A percentile compares a stretch with the other conserved stretches of the same genome.
phyloP scores from a whole-genome alignment of 2,113 vertebrate genomes.

The Caretta caretta region DNA sequence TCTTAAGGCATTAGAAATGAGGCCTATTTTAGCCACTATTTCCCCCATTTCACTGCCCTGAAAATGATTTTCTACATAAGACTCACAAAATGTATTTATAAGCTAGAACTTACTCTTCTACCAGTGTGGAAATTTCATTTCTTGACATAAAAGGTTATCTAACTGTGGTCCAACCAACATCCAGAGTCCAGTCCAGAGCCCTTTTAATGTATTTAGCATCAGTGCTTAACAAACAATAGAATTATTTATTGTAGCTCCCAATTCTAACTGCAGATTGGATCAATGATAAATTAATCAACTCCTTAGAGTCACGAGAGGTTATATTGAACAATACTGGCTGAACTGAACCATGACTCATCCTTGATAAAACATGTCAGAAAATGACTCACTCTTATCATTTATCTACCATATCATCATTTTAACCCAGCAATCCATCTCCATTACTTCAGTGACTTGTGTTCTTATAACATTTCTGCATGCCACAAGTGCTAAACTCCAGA shows the following conservation, averaged over 20 bases:
- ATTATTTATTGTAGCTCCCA: conserved; percentile 46
- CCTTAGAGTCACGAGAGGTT: conserved; percentile 51
- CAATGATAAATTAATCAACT: conserved; percentile 63
- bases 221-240: neutral
- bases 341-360: conserved; percentile 51
- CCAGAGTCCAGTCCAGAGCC: neutral
- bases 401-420: conserved; percentile 24
- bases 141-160: conserved; percentile 21
- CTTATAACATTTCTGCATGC: conserved; percentile 38
- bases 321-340: conserved; percentile 3
- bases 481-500: conserved; percentile 58
- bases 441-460: conserved; percentile 47
- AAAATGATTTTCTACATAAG: conserved; percentile 29
- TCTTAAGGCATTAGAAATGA: neutral
- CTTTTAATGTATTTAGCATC: conserved; percentile 21
- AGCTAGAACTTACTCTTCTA: neutral
- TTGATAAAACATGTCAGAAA: conserved; percentile 45
- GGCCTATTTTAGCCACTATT: neutral
- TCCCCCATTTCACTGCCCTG: neutral
- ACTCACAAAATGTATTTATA: neutral
- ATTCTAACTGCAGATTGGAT: conserved; percentile 45
- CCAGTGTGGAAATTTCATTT: neutral
- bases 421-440: conserved; percentile 65
- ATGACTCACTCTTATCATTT: conserved; percentile 29
- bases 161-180: neutral